Evolutionary conservation across 2,888 invertebrate genomes (phyloP), one percentile per base, ranked within the genome.

Genomic region (Melinaea marsaeus): DNA sequence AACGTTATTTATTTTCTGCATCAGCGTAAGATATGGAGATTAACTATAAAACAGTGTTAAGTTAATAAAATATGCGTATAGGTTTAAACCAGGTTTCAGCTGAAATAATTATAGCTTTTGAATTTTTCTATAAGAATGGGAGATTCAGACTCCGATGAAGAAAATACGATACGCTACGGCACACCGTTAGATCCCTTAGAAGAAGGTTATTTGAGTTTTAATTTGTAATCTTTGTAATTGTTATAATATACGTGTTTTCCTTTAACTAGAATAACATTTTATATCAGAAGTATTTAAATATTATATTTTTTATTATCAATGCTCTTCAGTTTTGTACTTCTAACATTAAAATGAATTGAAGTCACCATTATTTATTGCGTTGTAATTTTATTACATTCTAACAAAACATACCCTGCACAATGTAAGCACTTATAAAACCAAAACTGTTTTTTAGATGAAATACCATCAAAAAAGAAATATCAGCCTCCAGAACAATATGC

Each of bases 141-240:
- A 69, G 74, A 74, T 71, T 85, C 87, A 2, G 88, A 86, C 64
- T 88, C 89, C 0, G 93, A 93, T 34, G 94, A 94, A 2, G 95
- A 95, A 51, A 94, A 94, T 71, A 86, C 92, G 75, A 94, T 94
- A 87, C 79, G 92, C n/a, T 96, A 94, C 80, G 98, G 98, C 34
- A 96, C 94, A 55, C 93, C 96, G 0, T 85, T 98, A 54, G 95
- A 96, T 37, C 94, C 95, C 0, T 91, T 95, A 63, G 96, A 96
- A 78, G 96, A 97, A 92, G 97, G 97, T 97, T 32, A 51, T 6
- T n/a, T 32, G n/a, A 9, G 11, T 42, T 42, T 42, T 42, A 42
- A 42, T 42, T 42, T 42, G 42, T 42, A 9, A 42, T 42, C 9
- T 42, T 9, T 42, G 42, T 11, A 9, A 9, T 42, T 9, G 9